Base-by-base conservation (phyloP, 2,888 invertebrate genomes). In the Theretra japonica region DNA sequence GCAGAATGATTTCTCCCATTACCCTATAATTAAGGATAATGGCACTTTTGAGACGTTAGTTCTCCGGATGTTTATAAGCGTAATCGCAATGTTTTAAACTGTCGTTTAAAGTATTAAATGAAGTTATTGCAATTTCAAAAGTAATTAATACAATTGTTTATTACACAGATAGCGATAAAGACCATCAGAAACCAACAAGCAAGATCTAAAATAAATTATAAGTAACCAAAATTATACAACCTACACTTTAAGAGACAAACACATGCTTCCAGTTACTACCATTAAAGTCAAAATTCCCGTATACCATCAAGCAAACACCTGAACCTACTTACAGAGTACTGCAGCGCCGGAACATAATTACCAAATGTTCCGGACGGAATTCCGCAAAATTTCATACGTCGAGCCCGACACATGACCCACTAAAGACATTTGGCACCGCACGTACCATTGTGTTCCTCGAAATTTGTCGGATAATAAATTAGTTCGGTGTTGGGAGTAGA, bases 381-480 rank as follows among this genome's bases (percentile, higher is more conserved):
- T 65, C 41, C 65, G 58, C 33, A 69, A 72, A 53, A 53, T 68
- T 59, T 68, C 65, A 69, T 69, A 69, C 50, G 68, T 69, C 41
- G 57, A 69, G 48, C 62, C 48, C 41, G 33, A 23, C 70, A 73
- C 50, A 56, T 53, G 30, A 75, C 77, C 75, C 75, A 74, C 79
- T 81, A 78, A 79, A 82, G 76, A 75, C 75, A 84, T 87, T 83
- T 85, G 84, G 82, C 79, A 80, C 77, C 69, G 75, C 74, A 72
- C 75, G 75, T 73, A 73, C 70, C 75, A 74, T 75, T 74, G 76
- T 82, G 82, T 80, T 79, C 71, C 76, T 76, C 74, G 76, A 78
- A 80, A 83, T 86, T 82, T 75, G 76, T 73, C 73, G 75, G 75
- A 79, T 80, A 83, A 83, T 86, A 87, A 86, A 87, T 88, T 85